phyloP scores from a whole-genome alignment of 2,113 vertebrate genomes.

The Siniperca knerii region DNA sequence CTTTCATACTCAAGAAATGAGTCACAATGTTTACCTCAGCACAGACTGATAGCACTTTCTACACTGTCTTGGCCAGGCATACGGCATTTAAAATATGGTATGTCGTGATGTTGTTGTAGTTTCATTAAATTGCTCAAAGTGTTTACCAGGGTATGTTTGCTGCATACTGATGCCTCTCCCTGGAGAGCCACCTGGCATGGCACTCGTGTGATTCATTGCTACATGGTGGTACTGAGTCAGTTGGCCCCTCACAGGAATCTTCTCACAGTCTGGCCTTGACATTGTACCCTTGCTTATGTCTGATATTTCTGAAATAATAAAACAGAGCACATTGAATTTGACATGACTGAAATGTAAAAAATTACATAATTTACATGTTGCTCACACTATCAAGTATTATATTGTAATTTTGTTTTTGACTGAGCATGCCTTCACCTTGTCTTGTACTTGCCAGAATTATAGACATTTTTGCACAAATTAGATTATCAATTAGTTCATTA shows the following conservation, averaged over 20 bases:
- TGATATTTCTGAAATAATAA: slow-evolving; percentile 12
- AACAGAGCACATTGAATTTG: neutral
- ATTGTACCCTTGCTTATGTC: slow-evolving; percentile 1
- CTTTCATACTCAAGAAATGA: slow-evolving; percentile 25
- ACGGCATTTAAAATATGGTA: slow-evolving; percentile 10
- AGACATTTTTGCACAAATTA: neutral
- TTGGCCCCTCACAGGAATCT: slow-evolving; percentile 62
- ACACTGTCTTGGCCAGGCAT: slow-evolving; percentile 1
- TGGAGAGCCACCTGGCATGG: slow-evolving; percentile 51
- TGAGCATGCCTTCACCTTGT: neutral
- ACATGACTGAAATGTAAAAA: slow-evolving; percentile 6
- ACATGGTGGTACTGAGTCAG: slow-evolving; percentile 70
- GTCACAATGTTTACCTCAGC: slow-evolving; percentile 28
- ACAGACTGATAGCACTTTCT: neutral
- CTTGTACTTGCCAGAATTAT: neutral
- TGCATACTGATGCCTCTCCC: slow-evolving; percentile 57
- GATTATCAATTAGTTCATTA: too few relatives aligned
- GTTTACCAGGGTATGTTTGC: slow-evolving; percentile 39
- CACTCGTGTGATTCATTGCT: slow-evolving; percentile 70
- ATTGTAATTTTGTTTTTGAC: neutral
- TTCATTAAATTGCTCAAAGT: slow-evolving; percentile 23
- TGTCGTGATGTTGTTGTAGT: slow-evolving; percentile 7
- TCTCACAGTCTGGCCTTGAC: slow-evolving; percentile 41
- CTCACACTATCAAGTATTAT: neutral
- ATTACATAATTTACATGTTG: neutral